Conservation (phyloP, 1,140 invertebrate species). For the Phymorhynchus buccinoides region DNA sequence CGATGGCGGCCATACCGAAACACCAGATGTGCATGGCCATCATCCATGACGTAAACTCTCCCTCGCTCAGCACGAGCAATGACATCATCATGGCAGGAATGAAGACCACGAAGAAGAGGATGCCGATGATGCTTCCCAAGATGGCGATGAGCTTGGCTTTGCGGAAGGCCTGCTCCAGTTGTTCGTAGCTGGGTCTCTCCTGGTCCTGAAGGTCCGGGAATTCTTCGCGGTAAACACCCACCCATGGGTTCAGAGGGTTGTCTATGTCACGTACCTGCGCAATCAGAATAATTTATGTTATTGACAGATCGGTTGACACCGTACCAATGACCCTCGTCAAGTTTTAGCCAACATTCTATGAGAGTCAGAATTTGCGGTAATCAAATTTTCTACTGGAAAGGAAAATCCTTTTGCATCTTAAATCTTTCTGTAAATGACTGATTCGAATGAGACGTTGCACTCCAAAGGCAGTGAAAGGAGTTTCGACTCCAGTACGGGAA, state of each 20-base stretch:
- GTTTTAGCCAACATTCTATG: no score
- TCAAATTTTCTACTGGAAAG: no score
- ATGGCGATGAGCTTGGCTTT: conserved; percentile 52
- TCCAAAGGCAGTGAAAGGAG: no score
- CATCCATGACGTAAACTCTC: conserved; percentile 47
- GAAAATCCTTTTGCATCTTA: no score
- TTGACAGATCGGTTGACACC: no score
- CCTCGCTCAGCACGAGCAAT: conserved; percentile 49
- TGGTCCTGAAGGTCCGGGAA: conserved; percentile 39
- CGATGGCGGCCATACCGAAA: conserved; percentile 51
- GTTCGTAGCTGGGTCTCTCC: conserved; percentile 49
- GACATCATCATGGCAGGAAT: conserved; percentile 56
- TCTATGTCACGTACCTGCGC: conserved; percentile 71
- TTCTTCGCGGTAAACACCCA: conserved; percentile 62
- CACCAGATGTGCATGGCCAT: conserved; percentile 51
- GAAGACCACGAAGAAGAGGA: conserved; percentile 48
- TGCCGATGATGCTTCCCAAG: conserved; percentile 45
- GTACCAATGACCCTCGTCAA: no score
- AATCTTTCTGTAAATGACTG: no score
- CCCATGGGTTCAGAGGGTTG: conserved; percentile 71
- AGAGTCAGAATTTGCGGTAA: no score
- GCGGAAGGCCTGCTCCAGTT: conserved; percentile 48
- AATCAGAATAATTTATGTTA: neutral
- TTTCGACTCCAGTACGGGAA: no score
- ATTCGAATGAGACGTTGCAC: no score